Percentiles rank a stretch among this genome's conserved stretches.
These are phyloP conservation scores for Drosophila mimica DNA, from an alignment of 2,888 invertebrate genomes.

Conservation along the genomic window DNA sequence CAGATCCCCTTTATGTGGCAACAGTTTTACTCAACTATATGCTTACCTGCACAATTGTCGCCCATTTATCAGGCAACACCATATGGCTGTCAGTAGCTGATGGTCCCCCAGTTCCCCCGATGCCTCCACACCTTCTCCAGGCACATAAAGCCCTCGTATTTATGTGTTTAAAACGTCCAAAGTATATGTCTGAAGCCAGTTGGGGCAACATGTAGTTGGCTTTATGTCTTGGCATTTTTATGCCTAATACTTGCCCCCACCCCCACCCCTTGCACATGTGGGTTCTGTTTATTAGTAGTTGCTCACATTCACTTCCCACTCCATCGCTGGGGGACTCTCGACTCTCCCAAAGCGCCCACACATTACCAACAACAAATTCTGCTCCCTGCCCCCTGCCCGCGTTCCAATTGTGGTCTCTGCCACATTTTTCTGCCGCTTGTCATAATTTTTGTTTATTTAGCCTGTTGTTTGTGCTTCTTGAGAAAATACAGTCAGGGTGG, in stretches of 20 bases:
- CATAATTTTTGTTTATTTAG: slow-evolving; percentile 78
- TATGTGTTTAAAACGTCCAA: slow-evolving; percentile 55
- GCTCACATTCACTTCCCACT: slow-evolving; percentile 46
- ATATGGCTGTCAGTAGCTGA: slow-evolving; percentile 22
- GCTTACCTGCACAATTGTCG: slow-evolving; percentile 6
- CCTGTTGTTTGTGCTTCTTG: slow-evolving; percentile 58
- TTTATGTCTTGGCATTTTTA: slow-evolving; percentile 68
- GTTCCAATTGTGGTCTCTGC: slow-evolving; percentile 51
- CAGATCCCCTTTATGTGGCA: background rate
- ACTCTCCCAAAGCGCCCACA: slow-evolving; percentile 37
- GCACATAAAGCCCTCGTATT: slow-evolving; percentile 50
- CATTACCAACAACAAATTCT: slow-evolving; percentile 19
- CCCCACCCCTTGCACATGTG: slow-evolving; percentile 30
- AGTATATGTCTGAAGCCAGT: slow-evolving; percentile 37
- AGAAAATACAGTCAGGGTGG: slow-evolving; percentile 55
- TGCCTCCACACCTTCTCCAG: background rate
- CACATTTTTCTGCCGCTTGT: slow-evolving; percentile 67
- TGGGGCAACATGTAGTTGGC: slow-evolving; percentile 59
- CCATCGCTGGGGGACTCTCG: background rate
- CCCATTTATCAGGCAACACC: slow-evolving; percentile 16
- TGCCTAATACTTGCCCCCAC: slow-evolving; percentile 53
- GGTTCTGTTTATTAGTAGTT: slow-evolving; percentile 69
- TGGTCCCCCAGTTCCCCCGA: background rate
- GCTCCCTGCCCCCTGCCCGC: slow-evolving; percentile 5
- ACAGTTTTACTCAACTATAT: background rate